These are phyloP conservation scores for Cebus imitator DNA, from an alignment of 2,113 vertebrate species.

Conservation along the genomic window DNA sequence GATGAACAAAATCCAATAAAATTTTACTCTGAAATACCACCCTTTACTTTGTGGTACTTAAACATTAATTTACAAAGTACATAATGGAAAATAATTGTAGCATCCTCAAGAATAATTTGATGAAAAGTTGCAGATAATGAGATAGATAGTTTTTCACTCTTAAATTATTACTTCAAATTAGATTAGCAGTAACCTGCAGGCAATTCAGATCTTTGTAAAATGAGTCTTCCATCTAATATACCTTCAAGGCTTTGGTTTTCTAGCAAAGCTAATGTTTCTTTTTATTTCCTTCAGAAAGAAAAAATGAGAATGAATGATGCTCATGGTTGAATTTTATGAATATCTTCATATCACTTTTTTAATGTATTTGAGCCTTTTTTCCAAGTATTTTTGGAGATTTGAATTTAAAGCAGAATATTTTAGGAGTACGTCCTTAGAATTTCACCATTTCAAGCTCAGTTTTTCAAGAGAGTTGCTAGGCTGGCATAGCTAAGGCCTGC, in stretches of 20 bases:
- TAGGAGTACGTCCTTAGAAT: background rate
- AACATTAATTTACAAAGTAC: conserved; percentile 22
- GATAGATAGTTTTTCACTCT: conserved; percentile 8
- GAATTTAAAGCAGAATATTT: conserved; percentile 20
- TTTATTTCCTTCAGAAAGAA: background rate
- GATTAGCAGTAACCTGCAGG: conserved; percentile 29
- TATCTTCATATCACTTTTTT: background rate
- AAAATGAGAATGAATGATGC: background rate
- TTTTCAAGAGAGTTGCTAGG: background rate
- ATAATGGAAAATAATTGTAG: conserved; percentile 45
- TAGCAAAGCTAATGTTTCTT: background rate
- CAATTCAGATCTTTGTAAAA: conserved; percentile 38
- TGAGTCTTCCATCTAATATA: background rate
- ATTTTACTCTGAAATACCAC: conserved; percentile 28
- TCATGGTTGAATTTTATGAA: background rate
- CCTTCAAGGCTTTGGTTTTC: background rate
- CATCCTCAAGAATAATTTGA: conserved; percentile 26
- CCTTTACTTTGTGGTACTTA: conserved; percentile 10
- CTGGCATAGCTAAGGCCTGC: background rate
- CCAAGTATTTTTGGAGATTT: background rate
- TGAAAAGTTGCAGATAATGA: conserved; percentile 34
- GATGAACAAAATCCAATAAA: conserved; percentile 36
- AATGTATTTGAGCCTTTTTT: background rate
- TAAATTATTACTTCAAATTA: conserved; percentile 42
- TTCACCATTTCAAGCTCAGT: background rate